Evolutionary conservation across 2,888 invertebrate species (phyloP).

Genomic region (Torymus aiolomorphi): DNA sequence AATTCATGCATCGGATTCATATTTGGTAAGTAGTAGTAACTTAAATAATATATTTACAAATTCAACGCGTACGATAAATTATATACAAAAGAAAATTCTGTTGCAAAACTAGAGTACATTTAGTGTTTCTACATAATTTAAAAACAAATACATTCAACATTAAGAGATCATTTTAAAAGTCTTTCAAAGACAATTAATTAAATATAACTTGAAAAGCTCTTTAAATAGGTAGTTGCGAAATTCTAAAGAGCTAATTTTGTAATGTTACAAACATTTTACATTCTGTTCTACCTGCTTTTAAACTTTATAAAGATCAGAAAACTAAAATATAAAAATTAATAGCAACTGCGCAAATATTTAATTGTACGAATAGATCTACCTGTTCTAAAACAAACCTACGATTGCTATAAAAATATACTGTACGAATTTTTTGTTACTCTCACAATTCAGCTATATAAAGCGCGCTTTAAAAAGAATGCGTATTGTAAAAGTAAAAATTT

Average conservation of each 20-base stretch:
- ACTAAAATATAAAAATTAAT: no score
- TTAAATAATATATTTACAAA: no score
- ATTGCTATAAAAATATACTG: slow-evolving; percentile 30
- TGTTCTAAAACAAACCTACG: slow-evolving; percentile 1
- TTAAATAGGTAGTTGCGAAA: neutral
- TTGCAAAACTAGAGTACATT: neutral
- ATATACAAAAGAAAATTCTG: no score
- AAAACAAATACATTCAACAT: slow-evolving; percentile 8
- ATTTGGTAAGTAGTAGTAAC: no score
- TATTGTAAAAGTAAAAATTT: slow-evolving; percentile 33
- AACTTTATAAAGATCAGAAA: no score
- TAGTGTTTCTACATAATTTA: neutral
- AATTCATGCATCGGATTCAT: no score
- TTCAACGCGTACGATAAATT: no score
- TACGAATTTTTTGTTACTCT: neutral
- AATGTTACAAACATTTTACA: no score
- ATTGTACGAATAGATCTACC: neutral
- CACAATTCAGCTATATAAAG: slow-evolving; percentile 17
- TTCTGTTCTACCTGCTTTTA: no score
- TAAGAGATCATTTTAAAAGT: neutral
- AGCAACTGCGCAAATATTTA: no score
- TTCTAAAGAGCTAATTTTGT: no score
- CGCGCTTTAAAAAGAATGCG: slow-evolving; percentile 14
- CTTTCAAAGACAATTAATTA: neutral
- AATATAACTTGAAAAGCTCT: neutral